Conservation (phyloP, 30 jellyfish, hydroid and myxozoan species). For the Haliclystus octoradiatus region DNA sequence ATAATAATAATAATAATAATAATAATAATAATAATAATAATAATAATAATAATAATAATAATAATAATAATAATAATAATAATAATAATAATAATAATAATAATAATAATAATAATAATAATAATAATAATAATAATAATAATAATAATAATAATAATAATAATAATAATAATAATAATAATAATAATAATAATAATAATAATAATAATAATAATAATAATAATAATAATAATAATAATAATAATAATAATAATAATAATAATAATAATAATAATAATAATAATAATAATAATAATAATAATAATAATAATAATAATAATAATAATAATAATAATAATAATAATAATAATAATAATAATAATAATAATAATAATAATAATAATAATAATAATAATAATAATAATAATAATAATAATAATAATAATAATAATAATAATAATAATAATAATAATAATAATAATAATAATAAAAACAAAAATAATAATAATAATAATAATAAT, state of each 20-base stretch:
- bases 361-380: neutral
- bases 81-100: neutral
- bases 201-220: neutral
- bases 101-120: neutral
- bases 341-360: neutral
- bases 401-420: neutral
- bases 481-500: too few species aligned
- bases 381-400: neutral
- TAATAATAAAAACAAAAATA: too few species aligned
- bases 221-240: neutral
- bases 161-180: neutral
- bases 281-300: neutral
- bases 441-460: neutral
- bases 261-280: neutral
- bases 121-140: neutral
- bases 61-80: neutral
- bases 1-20: neutral
- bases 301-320: neutral
- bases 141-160: neutral
- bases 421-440: neutral
- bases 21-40: neutral
- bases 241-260: neutral
- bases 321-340: neutral
- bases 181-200: neutral
- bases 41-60: neutral